Conservation (phyloP, 2,888 invertebrate species). For the Pollenia griseotomentosa region DNA sequence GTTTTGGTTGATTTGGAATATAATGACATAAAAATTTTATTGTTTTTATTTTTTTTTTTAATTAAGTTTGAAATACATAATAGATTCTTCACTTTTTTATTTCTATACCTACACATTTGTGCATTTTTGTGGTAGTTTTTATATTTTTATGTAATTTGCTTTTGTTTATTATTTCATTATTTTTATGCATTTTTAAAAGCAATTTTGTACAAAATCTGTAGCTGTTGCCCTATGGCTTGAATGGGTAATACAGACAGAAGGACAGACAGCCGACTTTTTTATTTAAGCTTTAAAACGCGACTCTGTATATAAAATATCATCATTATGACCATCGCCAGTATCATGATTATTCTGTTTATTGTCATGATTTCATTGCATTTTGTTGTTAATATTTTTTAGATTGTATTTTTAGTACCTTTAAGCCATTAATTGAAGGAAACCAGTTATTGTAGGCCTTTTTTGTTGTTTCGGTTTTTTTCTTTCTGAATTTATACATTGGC, state of each 20-base stretch:
- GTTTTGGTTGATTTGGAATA: slow-evolving; percentile 42
- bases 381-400: slow-evolving; percentile 51
- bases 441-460: slow-evolving; percentile 70
- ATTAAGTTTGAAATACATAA: slow-evolving; percentile 80
- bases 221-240: slow-evolving; percentile 37
- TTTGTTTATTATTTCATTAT: slow-evolving; percentile 47
- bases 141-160: slow-evolving; percentile 39
- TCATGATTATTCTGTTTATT: slow-evolving; percentile 56
- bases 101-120: background rate
- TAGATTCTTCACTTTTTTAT: slow-evolving; percentile 75
- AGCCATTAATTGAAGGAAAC: slow-evolving; percentile 72
- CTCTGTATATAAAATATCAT: slow-evolving; percentile 43
- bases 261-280: slow-evolving; percentile 8
- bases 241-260: background rate
- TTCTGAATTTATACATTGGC: slow-evolving; percentile 33
- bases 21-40: slow-evolving; percentile 39
- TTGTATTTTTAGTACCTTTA: slow-evolving; percentile 67
- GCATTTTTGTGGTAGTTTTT: slow-evolving; percentile 4
- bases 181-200: slow-evolving; percentile 33
- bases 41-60: slow-evolving; percentile 76
- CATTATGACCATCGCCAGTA: slow-evolving; percentile 42
- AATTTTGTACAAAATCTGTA: slow-evolving; percentile 31
- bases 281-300: slow-evolving; percentile 32
- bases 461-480: slow-evolving; percentile 46
- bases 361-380: slow-evolving; percentile 66